These are phyloP conservation scores for Hystrix brachyura DNA, from an alignment of 2,113 vertebrate genomes.

Conservation along the genomic window DNA sequence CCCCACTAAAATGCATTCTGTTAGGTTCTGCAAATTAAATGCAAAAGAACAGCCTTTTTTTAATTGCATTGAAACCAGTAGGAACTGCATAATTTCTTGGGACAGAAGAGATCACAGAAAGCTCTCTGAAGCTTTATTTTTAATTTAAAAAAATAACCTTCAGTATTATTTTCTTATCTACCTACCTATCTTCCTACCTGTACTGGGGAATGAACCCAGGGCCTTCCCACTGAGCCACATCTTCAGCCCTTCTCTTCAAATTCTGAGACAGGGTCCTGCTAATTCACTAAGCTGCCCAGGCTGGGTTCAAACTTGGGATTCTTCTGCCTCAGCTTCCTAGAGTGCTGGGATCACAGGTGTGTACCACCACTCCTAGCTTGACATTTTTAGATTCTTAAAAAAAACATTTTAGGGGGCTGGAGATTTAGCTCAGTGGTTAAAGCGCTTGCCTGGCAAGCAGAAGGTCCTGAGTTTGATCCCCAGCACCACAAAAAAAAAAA, in stretches of 20 bases:
- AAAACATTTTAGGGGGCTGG: background rate
- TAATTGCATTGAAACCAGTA: background rate
- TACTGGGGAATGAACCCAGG: background rate
- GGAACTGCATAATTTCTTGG: background rate
- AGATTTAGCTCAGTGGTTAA: no score
- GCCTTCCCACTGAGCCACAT: background rate
- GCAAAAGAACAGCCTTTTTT: background rate
- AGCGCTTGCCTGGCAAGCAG: no score
- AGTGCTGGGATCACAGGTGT: background rate
- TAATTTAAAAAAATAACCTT: background rate
- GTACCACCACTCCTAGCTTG: background rate
- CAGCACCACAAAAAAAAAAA: no score
- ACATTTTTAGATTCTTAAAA: background rate
- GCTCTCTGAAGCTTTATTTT: slow-evolving; percentile 26
- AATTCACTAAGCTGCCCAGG: background rate
- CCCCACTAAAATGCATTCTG: background rate
- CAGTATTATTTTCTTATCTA: background rate
- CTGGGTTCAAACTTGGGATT: background rate
- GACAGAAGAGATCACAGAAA: slow-evolving; percentile 26
- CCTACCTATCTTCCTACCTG: background rate
- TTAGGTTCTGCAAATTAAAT: background rate
- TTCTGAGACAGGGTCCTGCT: background rate
- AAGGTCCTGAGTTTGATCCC: no score
- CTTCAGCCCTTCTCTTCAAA: background rate
- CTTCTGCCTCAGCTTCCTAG: background rate